Conservation (phyloP, 2,888 invertebrate species). For the Tupiocoris notatus region DNA sequence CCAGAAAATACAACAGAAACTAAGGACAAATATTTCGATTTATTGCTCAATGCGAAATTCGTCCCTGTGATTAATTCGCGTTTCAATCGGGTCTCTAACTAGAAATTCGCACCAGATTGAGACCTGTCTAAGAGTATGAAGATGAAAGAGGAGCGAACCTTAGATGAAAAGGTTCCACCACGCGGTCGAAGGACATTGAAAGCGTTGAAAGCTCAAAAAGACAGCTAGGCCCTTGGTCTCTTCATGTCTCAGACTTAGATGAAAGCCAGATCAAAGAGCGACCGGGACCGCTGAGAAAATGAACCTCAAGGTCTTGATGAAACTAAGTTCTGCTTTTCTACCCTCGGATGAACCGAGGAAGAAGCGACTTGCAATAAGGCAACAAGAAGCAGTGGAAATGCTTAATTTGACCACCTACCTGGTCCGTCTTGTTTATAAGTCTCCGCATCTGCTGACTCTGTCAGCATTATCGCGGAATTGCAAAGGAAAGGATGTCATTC, state of each 20-base stretch:
- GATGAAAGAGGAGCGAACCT: not conserved
- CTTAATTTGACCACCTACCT: not conserved
- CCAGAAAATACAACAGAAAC: too few species aligned
- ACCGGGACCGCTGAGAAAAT: not conserved
- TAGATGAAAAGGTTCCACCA: not conserved
- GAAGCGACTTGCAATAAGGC: not conserved
- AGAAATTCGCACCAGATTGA: not conserved
- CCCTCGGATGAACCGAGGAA: not conserved
- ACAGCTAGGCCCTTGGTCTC: not conserved
- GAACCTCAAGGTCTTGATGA: not conserved
- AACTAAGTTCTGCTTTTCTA: not conserved
- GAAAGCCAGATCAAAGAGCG: not conserved
- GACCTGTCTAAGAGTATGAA: not conserved
- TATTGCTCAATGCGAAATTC: too few species aligned
- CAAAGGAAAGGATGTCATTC: not conserved
- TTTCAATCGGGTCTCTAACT: not conserved
- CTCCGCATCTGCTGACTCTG: not conserved
- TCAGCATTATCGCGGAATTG: not conserved
- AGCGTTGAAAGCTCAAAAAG: not conserved
- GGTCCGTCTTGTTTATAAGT: not conserved
- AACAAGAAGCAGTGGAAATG: not conserved
- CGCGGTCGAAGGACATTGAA: not conserved
- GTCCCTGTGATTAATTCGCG: not conserved
- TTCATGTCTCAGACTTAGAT: not conserved
- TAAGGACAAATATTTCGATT: too few species aligned